Evolutionary conservation across 2,888 invertebrate genomes (phyloP), one percentile per base, ranked within the genome.

Genomic region (Leucophenga maculata): DNA sequence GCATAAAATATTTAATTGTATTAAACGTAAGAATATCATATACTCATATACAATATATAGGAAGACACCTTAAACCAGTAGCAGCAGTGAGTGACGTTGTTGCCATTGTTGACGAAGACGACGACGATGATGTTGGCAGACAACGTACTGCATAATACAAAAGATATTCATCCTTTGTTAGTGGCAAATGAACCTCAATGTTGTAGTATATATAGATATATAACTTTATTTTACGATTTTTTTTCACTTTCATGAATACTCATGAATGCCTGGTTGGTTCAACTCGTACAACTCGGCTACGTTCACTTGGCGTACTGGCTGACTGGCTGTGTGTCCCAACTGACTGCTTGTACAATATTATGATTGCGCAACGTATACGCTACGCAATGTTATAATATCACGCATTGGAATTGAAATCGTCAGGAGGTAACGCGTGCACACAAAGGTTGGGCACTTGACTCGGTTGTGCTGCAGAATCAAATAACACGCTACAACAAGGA

Each of bases 371-470:
- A 54, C 20, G 57, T 26, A 44, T 13, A 66, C 31, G 31, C 16
- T n/a, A 57, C 13, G 26, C 55, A 18, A 66, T 44, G 20, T 16
- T 52, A 31, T 22, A 31, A 13, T 16, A 13, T 59, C 6, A n/a
- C 59, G n/a, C 55, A 26, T 55, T 69, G 65, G 20, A 68, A 22
- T 52, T 31, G 64, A 26, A 68, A 72, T 60, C 71, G 71, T 57
- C 52, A 69, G 60, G 65, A 60, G 65, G 65, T 69, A 62, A 67
- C 67, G 13, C 70, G 64, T 97, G 96, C 97, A 64, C 97, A 97
- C 88, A 97, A 97, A 89, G 98, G 98, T 20, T 98, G 98, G 98
- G 97, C 98, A 0, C 89, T 98, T 78, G 98, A 98, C 89, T 97
- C 96, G 0, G 98, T 98, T 3, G 96, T 97, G 0, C 90, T 98